These are phyloP conservation scores for Recurvirostra avosetta DNA, from an alignment of 2,113 vertebrate species.

Conservation along the genomic window DNA sequence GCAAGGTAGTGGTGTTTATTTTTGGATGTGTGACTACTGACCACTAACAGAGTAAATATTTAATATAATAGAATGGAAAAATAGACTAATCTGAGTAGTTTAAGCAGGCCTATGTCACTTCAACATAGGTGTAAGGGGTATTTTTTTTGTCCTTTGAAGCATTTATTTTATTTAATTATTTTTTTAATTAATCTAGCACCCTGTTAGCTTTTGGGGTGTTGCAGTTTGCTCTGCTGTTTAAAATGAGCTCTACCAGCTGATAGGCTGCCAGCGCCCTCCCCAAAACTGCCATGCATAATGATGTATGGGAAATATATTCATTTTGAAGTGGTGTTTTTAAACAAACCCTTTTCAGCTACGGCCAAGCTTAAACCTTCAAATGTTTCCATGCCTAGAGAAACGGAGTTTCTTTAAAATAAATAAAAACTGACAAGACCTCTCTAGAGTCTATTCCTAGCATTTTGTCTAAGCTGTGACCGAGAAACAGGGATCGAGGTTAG, in stretches of 20 bases:
- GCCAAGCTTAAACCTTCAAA: neutral
- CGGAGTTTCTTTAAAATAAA: neutral
- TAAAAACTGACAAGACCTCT: neutral
- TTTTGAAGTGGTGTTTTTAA: neutral
- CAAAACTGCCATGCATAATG: neutral
- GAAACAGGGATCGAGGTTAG: neutral
- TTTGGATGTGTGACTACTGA: conserved; percentile 18
- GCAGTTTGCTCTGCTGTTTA: neutral
- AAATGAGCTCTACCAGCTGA: neutral
- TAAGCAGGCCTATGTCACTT: neutral
- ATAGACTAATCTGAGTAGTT: neutral
- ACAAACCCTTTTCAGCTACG: neutral
- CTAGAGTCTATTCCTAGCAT: neutral
- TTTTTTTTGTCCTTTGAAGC: neutral
- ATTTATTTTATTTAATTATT: neutral
- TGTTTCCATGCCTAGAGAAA: neutral
- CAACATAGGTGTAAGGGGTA: neutral
- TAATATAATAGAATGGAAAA: conserved; percentile 38
- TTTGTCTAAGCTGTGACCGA: neutral
- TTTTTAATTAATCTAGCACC: neutral
- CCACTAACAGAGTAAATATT: conserved; percentile 46
- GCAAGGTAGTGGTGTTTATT: conserved; percentile 19
- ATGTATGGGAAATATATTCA: neutral
- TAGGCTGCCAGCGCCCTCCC: neutral
- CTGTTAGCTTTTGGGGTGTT: neutral